phyloP scores from a whole-genome alignment of 2,797 vertebrate genomes.

The Lacerta agilis region DNA sequence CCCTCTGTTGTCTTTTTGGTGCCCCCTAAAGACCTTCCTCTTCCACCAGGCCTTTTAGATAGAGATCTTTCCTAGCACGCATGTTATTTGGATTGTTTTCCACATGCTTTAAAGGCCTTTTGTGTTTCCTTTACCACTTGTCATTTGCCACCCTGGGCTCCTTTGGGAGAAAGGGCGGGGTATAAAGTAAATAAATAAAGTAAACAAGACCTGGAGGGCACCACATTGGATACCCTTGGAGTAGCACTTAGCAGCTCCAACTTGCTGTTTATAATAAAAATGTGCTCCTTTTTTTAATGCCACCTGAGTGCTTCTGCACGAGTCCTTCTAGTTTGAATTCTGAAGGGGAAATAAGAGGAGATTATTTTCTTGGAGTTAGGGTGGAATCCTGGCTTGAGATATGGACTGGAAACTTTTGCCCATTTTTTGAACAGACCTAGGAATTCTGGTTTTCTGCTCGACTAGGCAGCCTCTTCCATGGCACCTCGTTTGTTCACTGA shows the following conservation, averaged over 20 bases:
- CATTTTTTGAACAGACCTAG: not conserved
- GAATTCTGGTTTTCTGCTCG: not conserved
- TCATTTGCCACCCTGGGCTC: no score
- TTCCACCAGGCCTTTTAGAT: no score
- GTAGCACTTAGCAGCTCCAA: no score
- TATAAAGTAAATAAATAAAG: no score
- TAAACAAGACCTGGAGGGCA: no score
- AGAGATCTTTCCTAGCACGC: no score
- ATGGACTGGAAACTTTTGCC: conserved; percentile 14
- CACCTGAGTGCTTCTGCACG: not conserved
- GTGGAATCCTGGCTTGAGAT: not conserved
- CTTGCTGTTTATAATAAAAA: not conserved
- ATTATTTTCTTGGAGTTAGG: not conserved
- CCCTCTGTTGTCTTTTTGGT: accelerated
- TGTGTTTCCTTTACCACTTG: no score
- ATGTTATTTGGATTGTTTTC: no score
- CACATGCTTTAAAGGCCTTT: no score
- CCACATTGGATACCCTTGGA: no score
- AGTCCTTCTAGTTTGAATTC: not conserved
- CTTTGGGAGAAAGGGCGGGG: no score
- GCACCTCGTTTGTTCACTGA: not conserved
- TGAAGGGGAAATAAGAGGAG: not conserved
- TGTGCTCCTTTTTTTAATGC: not conserved
- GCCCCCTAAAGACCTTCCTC: no score
- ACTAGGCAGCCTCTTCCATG: accelerated